These are phyloP conservation scores for Pseudochirops corinnae DNA, from an alignment of 2,797 vertebrate species.

Conservation along the genomic window DNA sequence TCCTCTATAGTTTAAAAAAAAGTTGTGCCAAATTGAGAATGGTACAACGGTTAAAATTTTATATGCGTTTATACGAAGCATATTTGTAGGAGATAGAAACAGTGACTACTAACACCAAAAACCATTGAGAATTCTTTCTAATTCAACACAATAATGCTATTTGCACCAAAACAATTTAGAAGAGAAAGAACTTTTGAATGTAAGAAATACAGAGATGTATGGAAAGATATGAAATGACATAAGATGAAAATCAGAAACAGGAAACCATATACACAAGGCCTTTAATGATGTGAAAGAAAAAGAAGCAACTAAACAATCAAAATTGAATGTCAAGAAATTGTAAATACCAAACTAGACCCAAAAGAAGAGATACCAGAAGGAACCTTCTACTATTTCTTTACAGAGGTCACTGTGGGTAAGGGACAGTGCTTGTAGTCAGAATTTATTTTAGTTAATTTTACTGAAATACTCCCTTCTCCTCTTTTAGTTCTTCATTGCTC, in stretches of 20 bases:
- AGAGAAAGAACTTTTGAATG: not conserved
- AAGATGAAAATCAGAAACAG: not conserved
- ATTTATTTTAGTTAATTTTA: not conserved
- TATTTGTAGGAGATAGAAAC: not conserved
- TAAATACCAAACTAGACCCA: not conserved
- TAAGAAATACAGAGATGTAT: not conserved
- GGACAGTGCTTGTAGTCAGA: not conserved
- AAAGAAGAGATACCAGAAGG: not conserved
- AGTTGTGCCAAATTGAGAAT: not conserved
- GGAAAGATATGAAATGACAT: not conserved
- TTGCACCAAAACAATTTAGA: not conserved
- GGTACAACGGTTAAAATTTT: not conserved
- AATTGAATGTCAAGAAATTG: not conserved
- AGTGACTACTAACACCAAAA: not conserved
- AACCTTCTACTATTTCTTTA: not conserved
- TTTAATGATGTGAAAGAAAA: not conserved
- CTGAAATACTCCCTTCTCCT: not conserved
- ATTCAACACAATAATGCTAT: not conserved
- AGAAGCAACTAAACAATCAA: not conserved
- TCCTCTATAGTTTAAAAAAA: not conserved
- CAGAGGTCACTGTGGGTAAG: not conserved
- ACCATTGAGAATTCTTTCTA: not conserved
- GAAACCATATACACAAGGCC: not conserved
- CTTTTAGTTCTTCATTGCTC: not conserved
- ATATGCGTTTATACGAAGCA: not conserved